phyloP scores from a whole-genome alignment of 1,140 invertebrate genomes.

The Solenopsis invicta region DNA sequence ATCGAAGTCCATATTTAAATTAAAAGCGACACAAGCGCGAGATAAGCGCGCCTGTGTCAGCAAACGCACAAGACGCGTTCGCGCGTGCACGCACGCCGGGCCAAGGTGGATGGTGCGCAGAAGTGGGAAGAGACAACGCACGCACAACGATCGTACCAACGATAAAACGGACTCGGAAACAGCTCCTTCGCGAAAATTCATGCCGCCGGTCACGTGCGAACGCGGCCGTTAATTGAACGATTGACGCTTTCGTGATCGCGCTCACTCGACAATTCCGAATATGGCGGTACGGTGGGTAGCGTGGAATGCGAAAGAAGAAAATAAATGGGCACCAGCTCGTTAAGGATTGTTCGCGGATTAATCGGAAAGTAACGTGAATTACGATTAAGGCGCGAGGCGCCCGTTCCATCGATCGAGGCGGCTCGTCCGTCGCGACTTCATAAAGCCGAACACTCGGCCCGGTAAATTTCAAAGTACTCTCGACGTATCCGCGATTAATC shows the following conservation, averaged over 20 bases:
- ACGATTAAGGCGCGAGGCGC: conserved; percentile 12
- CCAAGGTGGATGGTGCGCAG: conserved; percentile 17
- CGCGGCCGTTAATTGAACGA: conserved; percentile 67
- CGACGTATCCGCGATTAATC: background rate
- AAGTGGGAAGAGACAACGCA: background rate
- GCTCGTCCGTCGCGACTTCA: conserved; percentile 15
- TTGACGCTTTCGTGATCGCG: conserved; percentile 56
- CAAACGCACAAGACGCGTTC: conserved; percentile 2
- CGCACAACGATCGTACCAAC: conserved; percentile 28
- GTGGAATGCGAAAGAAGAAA: conserved; percentile 50
- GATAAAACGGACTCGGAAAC: conserved; percentile 56
- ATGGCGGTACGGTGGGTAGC: background rate
- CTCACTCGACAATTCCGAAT: conserved; percentile 29
- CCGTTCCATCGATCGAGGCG: conserved; percentile 20
- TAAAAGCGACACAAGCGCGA: conserved; percentile 63
- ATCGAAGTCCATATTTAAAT: conserved; percentile 80
- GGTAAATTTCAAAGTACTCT: too few species aligned
- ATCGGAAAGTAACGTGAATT: conserved; percentile 26
- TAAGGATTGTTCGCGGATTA: conserved; percentile 38
- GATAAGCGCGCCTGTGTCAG: conserved; percentile 9
- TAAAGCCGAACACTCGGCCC: background rate
- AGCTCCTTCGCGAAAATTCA: conserved; percentile 62
- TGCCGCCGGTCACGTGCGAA: conserved; percentile 52
- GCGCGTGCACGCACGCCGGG: background rate
- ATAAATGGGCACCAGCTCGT: conserved; percentile 40